phyloP scores from a whole-genome alignment of 1,140 invertebrate species.

The Bradysia coprophila region DNA sequence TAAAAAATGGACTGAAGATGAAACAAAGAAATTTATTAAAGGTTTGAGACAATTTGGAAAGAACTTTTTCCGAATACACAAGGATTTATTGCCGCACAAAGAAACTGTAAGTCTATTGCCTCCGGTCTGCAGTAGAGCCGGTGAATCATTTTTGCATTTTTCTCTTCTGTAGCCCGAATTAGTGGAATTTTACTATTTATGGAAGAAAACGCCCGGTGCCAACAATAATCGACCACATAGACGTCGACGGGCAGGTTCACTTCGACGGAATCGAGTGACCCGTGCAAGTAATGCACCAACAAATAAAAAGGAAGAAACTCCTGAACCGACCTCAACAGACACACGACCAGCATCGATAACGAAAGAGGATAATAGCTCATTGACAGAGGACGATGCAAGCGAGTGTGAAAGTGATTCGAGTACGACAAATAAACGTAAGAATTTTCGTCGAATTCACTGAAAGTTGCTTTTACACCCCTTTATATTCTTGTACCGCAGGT shows the following conservation, averaged over 20 bases:
- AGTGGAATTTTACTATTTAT: conserved; percentile 98
- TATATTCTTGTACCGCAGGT: too few species aligned
- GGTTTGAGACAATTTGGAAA: conserved; percentile 95
- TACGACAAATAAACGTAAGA: conserved; percentile 35
- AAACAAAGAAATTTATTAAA: conserved; percentile 95
- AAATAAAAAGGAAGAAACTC: conserved; percentile 23
- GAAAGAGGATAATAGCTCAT: conserved; percentile 65
- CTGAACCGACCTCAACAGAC: conserved; percentile 21
- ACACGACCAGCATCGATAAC: conserved; percentile 38
- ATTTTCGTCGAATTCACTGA: too few species aligned
- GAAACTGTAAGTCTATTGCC: conserved; percentile 48
- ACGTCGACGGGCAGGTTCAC: conserved; percentile 69
- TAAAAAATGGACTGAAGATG: conserved; percentile 95
- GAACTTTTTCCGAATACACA: conserved; percentile 95
- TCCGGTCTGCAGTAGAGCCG: too few species aligned
- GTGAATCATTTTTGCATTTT: too few species aligned
- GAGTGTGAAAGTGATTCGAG: conserved; percentile 86
- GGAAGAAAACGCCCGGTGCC: conserved; percentile 99
- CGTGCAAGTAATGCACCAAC: conserved; percentile 34
- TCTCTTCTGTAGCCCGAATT: conserved; percentile 46
- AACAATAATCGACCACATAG: conserved; percentile 84
- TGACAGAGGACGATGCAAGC: conserved; percentile 81
- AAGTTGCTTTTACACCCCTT: too few species aligned
- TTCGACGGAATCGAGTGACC: conserved; percentile 72
- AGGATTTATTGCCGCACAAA: conserved; percentile 89